Evolutionary conservation across 1,140 invertebrate species (phyloP), one percentile per base, ranked within the genome.

Genomic region (Drosophila ohnishii): DNA sequence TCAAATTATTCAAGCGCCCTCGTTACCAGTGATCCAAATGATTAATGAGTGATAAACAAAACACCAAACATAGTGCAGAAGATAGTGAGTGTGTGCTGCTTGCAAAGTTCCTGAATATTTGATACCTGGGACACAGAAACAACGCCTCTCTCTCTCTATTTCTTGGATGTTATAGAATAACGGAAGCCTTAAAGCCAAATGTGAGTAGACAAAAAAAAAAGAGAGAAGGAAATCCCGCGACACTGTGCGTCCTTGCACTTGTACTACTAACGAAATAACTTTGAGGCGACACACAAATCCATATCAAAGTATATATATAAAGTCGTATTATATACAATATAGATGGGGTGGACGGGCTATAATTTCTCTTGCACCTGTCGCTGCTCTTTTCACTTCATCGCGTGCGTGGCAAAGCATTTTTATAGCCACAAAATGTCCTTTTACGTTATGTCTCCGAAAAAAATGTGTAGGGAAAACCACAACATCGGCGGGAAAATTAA

Each of bases 401-500:
- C 83, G 83, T 87, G 83, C 84, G 84, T 83, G 78, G 71, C 70
- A 70, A 67, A 80, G 53, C 84, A 79, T 73, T 87, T 87, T 87
- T 80, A 87, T 78, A 80, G 67, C 64, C 83, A 86, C 83, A 87
- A 86, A 87, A 87, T 83, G 76, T 77, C 84, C 77, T 83, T 86
- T 86, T 62, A 79, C 76, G 64, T 81, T 82, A 63, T 76, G 64
- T 79, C 69, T 58, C 64, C 60, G 37, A 71, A 65, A 47, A 45
- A 37, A 44, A 44, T 37, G 61, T 74, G 30, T 44, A 42, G 47
- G 37, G 16, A 39, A 60, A 75, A 40, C 61, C 25, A 61, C 53
- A 57, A 70, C 42, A 30, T n/a, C 25, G 62, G 48, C 53, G 61
- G 53, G 39, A 75, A 75, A 75, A 57, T 44, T 39, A 30, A 56